Percentiles rank a stretch among this genome's conserved stretches.
These are phyloP conservation scores for Arion vulgaris DNA, from an alignment of 1,140 invertebrate species.

Conservation along the genomic window DNA sequence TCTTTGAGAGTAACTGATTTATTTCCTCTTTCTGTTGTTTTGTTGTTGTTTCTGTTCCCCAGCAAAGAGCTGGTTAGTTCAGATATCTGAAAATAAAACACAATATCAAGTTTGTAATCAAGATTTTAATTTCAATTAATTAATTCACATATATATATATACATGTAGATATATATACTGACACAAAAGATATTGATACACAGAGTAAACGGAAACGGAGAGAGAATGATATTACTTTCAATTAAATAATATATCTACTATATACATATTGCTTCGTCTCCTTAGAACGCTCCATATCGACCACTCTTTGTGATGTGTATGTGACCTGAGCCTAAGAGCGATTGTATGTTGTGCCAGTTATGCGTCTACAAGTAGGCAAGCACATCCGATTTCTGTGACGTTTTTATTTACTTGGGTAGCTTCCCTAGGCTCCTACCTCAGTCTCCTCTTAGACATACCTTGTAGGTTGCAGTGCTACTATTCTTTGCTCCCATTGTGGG, in stretches of 20 bases:
- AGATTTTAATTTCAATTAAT: background rate
- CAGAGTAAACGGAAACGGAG: background rate
- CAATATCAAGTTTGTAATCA: background rate
- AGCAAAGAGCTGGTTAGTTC: conserved; percentile 32
- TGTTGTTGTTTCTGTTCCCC: conserved; percentile 29
- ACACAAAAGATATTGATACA: background rate
- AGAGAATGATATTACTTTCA: background rate
- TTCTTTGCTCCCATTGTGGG: too few species aligned
- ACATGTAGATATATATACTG: background rate
- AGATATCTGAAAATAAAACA: conserved; percentile 42
- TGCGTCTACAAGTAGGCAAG: too few species aligned
- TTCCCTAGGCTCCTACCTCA: too few species aligned
- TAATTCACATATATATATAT: background rate
- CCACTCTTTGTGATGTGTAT: too few species aligned
- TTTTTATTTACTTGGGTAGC: too few species aligned
- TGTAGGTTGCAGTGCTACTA: too few species aligned
- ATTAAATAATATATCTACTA: background rate
- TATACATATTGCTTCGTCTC: background rate
- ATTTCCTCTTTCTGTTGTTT: conserved; percentile 52
- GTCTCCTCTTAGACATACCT: too few species aligned
- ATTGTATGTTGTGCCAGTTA: too few species aligned
- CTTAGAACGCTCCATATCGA: too few species aligned
- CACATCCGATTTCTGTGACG: too few species aligned
- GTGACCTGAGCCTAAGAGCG: too few species aligned
- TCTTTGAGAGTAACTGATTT: conserved; percentile 25